Percentiles rank a stretch among this genome's conserved stretches.
phyloP scores from a whole-genome alignment of 2,113 vertebrate genomes.

The Anoplopoma fimbria region DNA sequence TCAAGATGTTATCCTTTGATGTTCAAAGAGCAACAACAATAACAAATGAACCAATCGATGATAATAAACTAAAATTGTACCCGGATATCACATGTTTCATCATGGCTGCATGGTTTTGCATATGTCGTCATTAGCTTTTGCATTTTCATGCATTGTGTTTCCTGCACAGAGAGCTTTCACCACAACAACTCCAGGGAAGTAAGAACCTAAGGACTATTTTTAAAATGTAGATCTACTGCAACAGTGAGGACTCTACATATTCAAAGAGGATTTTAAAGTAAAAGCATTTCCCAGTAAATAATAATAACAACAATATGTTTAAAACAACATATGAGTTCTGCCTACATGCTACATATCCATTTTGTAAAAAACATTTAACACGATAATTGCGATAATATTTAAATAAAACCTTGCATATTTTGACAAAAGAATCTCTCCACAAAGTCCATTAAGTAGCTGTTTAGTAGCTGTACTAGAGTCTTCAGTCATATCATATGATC shows the following conservation, averaged over 20 bases:
- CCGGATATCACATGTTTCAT: neutral
- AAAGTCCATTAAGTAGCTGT: neutral
- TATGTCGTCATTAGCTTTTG: neutral
- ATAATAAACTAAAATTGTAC: too few relatives aligned
- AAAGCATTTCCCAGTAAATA: too few relatives aligned
- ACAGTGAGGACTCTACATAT: neutral
- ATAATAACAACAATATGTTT: too few relatives aligned
- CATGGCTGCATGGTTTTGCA: neutral
- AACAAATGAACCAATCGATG: neutral
- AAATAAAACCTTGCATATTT: neutral
- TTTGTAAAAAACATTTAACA: neutral
- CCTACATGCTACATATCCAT: too few relatives aligned
- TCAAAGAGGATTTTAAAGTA: too few relatives aligned
- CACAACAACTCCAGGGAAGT: too few relatives aligned
- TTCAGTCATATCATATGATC: neutral
- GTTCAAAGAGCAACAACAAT: neutral
- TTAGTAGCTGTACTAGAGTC: neutral
- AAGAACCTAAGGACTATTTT: neutral
- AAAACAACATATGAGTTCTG: too few relatives aligned
- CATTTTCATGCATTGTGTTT: neutral
- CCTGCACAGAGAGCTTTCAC: neutral
- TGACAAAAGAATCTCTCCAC: too few relatives aligned
- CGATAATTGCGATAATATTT: too few relatives aligned
- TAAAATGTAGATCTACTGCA: neutral
- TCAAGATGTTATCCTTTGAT: neutral